Evolutionary conservation across 2,797 vertebrate genomes (phyloP), one percentile per base, ranked within the genome.

Genomic region (Cuculus canorus): DNA sequence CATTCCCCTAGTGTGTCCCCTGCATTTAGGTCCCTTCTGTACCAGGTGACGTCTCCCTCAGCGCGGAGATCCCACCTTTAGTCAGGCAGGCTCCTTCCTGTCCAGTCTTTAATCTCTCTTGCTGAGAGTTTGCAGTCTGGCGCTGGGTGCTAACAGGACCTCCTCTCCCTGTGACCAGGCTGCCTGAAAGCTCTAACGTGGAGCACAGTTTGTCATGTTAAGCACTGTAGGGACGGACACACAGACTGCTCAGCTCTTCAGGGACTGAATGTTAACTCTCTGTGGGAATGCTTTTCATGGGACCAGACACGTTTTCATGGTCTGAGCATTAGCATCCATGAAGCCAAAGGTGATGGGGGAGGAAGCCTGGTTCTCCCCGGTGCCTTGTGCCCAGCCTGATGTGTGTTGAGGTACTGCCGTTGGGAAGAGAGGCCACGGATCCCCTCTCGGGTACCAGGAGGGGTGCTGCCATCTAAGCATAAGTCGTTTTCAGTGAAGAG

Each of bases 251-350:
- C 39, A 11, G 33, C 48, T 15, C 82, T 69, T 52, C 1, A 2
- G 39, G 50, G 33, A 17, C 24, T 14, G 39, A 11, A 9, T 14
- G 19, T 21, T 23, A 33, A 9, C 7, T 48, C 47, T 22, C 22
- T 45, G 63, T 87, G 59, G 60, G 47, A 91, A 52, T 2, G 5
- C 10, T 56, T 6, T 28, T 33, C 50, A 6, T 4, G 39, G 43
- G 13, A 28, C 11, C 25, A 37, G 43, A 2, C 2, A 0, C 9
- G 9, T 43, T 35, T 23, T n/a, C 8, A 0, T 2, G 10, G n/a
- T 25, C 48, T 18, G 33, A 61, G 27, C 41, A 17, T 35, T 52
- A 39, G 52, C 17, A 2, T 8, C 72, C 16, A 2, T 1, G 41
- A 17, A n/a, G 45, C 50, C 47, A 17, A 8, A 41, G 33, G 30